phyloP scores from a whole-genome alignment of 1,140 invertebrate genomes.

The Drosophila lini region DNA sequence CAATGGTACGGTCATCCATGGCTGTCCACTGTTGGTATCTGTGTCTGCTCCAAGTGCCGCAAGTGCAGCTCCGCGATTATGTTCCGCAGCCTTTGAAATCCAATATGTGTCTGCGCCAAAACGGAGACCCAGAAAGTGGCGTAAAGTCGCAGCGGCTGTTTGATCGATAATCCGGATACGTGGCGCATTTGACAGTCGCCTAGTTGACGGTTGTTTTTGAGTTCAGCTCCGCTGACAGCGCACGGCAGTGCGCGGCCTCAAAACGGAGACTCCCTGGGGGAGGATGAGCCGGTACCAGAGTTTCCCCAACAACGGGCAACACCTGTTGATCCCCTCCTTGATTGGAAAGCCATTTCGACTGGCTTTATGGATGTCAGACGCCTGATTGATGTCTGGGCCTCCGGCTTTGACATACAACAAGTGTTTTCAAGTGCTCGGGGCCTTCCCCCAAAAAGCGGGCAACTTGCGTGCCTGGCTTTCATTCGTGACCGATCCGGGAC shows the following conservation, averaged over 20 bases:
- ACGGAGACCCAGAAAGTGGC: slow-evolving; percentile 67
- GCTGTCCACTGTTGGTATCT: slow-evolving; percentile 13
- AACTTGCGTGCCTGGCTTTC: slow-evolving; percentile 70
- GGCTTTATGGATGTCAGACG: slow-evolving; percentile 45
- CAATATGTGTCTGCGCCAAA: slow-evolving; percentile 70
- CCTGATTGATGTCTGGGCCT: slow-evolving; percentile 62
- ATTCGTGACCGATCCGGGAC: slow-evolving; percentile 39
- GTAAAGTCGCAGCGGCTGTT: slow-evolving; percentile 73
- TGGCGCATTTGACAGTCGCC: slow-evolving; percentile 80
- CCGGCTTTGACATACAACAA: slow-evolving; percentile 71
- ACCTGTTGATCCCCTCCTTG: slow-evolving; percentile 48
- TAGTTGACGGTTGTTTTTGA: slow-evolving; percentile 81
- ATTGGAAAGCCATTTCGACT: slow-evolving; percentile 59
- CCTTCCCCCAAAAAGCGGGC: slow-evolving; percentile 11
- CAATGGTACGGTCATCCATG: slow-evolving; percentile 96
- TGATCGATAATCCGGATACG: slow-evolving; percentile 75
- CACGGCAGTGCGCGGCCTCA: slow-evolving; percentile 17
- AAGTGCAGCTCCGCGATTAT: slow-evolving; percentile 29
- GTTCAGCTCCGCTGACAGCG: slow-evolving; percentile 62
- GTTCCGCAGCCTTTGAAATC: slow-evolving; percentile 65
- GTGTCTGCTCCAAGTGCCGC: slow-evolving; percentile 21
- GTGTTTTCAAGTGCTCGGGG: slow-evolving; percentile 70
- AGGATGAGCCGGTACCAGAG: neutral
- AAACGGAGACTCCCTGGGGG: neutral
- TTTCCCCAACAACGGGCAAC: slow-evolving; percentile 39